These are phyloP conservation scores for Danio rerio DNA, from an alignment of 2,113 vertebrate species.

Conservation along the genomic window DNA sequence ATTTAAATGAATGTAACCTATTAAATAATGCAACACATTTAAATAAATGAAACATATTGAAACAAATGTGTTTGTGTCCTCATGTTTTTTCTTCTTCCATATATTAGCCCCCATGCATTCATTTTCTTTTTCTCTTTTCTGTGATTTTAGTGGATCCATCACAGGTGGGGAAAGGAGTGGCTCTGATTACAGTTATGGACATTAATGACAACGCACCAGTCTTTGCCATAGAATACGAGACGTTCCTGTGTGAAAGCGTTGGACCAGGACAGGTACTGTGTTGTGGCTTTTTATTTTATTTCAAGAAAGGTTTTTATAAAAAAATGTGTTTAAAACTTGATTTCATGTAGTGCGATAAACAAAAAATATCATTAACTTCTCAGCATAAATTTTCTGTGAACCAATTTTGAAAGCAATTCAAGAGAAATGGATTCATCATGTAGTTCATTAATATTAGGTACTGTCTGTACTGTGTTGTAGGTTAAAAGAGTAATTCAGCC, in stretches of 20 bases:
- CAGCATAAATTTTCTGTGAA: background rate
- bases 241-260: slow-evolving; percentile 84
- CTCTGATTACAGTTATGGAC: slow-evolving; percentile 84
- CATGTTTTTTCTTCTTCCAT: background rate
- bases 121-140: slow-evolving; percentile 25
- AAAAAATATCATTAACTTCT: background rate
- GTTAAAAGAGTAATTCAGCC: no score
- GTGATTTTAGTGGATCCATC: slow-evolving; percentile 80
- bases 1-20: slow-evolving; percentile 17
- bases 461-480: no score
- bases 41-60: slow-evolving; percentile 20
- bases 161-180: slow-evolving; percentile 85
- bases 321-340: background rate
- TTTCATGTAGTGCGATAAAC: background rate
- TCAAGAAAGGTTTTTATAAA: background rate
- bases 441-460: background rate
- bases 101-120: background rate
- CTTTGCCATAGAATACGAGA: slow-evolving; percentile 88
- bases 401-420: background rate
- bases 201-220: slow-evolving; percentile 88
- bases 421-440: background rate
- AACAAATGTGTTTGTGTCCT: slow-evolving; percentile 10
- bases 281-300: background rate
- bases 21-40: background rate
- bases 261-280: slow-evolving; percentile 83